These are phyloP conservation scores for Xenops minutus DNA, from an alignment of 2,797 vertebrate genomes.

Conservation along the genomic window DNA sequence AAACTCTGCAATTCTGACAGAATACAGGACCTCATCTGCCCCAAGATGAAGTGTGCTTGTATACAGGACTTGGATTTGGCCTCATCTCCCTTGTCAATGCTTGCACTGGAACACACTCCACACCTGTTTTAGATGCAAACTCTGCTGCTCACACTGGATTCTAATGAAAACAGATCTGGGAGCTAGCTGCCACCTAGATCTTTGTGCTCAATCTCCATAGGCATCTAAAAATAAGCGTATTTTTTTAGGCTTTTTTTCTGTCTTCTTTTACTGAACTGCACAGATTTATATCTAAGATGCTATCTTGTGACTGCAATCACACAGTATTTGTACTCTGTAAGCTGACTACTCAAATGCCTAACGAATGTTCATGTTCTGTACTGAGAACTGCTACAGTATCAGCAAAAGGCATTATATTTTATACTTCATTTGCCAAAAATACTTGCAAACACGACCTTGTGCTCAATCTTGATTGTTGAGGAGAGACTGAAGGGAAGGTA, in stretches of 20 bases:
- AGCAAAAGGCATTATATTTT: constrained; percentile 57
- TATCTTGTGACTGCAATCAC: neutral
- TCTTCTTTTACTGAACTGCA: constrained; percentile 35
- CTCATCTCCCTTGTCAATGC: neutral
- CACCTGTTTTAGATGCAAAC: constrained; percentile 24
- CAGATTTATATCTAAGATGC: neutral
- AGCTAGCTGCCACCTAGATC: neutral
- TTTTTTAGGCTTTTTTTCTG: constrained; percentile 29
- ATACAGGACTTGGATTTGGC: neutral
- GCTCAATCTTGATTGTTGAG: neutral
- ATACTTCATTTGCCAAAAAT: neutral
- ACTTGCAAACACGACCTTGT: neutral
- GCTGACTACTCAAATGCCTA: constrained; percentile 33
- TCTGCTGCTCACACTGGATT: neutral
- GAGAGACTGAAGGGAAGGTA: constrained; percentile 24
- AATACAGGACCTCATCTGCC: neutral
- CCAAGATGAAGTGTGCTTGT: neutral
- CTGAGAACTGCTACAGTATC: constrained; percentile 1
- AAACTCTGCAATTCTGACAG: neutral
- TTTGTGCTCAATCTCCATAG: neutral
- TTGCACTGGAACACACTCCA: neutral
- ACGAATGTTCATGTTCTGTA: neutral
- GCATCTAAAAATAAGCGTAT: constrained; percentile 26
- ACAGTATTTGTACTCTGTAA: constrained; percentile 14
- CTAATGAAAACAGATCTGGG: neutral